Base-by-base conservation (phyloP, 2,113 vertebrate genomes). In the Eulemur macaco region DNA sequence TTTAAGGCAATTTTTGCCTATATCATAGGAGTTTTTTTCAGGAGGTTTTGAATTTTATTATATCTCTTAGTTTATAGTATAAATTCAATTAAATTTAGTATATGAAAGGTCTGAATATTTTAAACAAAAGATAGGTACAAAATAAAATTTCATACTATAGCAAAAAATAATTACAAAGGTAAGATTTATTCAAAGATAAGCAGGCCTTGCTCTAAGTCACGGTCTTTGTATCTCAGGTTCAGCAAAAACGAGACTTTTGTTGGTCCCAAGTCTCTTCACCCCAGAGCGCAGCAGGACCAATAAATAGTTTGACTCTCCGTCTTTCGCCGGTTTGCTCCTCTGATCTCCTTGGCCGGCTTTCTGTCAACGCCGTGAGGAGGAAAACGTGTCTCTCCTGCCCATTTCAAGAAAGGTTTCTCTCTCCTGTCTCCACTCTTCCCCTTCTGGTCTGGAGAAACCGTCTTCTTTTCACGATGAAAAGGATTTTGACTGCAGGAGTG, bases 401-500 rank as follows among this genome's bases (percentile, higher is more conserved):
- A 34, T 88, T 96, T 93, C 73, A 74, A 76, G 91, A 97, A 97
- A 93, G 93, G 42, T 81, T 96, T 95, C 84, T 73, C 97, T 96
- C 88, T 88, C 94, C 91, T 68, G 34, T 45, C 68, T 85, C 95
- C 82, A 2, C 21, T 39, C 31, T 2, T 21, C 54, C 66, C 17
- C 78, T 91, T 78, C 97, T 93, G 86, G 95, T 87, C 91, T 87
- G 63, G 54, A 50, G 84, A 37, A 97, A 82, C 91, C 84, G 63
- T 77, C 97, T 97, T 83, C 47, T 90, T 54, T 54, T 54, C 52
- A 18, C 17, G 15, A 17, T 15, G 5, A 54, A 18, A 54, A 54
- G 52, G 52, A 54, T 54, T 18, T 54, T 17, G 18, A 4, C 52
- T 54, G 97, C 98, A 96, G 94, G 98, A 98, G 98, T 97, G 97